phyloP scores from a whole-genome alignment of 30 jellyfish, hydroid and myxozoan genomes.

The Aurelia aurita region DNA sequence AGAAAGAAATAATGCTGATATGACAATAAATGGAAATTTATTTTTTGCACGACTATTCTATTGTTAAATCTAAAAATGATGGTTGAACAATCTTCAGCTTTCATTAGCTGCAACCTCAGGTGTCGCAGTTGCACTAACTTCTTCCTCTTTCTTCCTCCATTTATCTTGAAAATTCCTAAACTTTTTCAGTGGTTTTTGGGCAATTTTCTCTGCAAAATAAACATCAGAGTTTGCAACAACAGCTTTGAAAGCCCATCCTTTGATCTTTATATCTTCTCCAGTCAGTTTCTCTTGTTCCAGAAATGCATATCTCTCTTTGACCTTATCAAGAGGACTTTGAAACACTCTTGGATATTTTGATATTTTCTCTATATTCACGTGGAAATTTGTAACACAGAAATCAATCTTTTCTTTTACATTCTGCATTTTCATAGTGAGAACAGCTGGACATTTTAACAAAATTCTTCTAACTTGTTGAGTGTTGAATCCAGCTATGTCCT shows the following conservation, averaged over 20 bases:
- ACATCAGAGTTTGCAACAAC: constrained; percentile 61
- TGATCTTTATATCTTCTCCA: constrained; percentile 45
- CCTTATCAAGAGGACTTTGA: constrained; percentile 28
- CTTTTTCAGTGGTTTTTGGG: constrained; percentile 53
- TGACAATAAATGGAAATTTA: too few species aligned
- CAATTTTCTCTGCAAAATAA: constrained; percentile 55
- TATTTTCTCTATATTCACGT: constrained; percentile 17
- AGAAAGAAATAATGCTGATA: too few species aligned
- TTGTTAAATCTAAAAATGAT: too few species aligned
- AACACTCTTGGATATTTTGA: constrained; percentile 57
- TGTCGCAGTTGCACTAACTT: too few species aligned
- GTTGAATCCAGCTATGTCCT: constrained; percentile 21
- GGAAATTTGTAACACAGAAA: constrained; percentile 24
- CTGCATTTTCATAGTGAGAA: constrained; percentile 37
- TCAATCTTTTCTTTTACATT: constrained; percentile 41
- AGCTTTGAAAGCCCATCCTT: constrained; percentile 66
- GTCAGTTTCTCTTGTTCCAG: constrained; percentile 32
- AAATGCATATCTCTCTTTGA: constrained; percentile 46
- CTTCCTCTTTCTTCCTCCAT: neutral
- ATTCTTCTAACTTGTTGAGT: constrained; percentile 44
- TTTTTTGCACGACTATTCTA: too few species aligned
- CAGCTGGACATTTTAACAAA: constrained; percentile 43
- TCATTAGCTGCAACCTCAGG: too few species aligned
- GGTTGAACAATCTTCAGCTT: too few species aligned
- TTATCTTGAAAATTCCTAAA: constrained; percentile 42